Conservation (phyloP, 2,797 vertebrate genomes). For the Stomatorhinus walkeri region DNA sequence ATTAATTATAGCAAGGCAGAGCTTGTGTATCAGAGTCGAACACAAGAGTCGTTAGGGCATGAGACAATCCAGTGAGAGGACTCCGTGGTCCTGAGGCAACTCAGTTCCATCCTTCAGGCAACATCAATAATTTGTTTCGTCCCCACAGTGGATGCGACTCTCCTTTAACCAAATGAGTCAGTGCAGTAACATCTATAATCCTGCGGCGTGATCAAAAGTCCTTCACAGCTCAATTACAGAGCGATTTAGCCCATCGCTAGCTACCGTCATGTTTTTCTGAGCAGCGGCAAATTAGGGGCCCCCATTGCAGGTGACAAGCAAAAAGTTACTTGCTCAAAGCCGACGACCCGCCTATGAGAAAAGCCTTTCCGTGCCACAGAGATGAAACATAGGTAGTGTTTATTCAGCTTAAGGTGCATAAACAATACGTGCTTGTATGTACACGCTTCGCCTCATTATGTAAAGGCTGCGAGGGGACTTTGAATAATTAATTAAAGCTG, state of each 20-base stretch:
- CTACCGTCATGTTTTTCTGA: neutral
- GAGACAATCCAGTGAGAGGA: conserved; percentile 34
- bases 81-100: conserved; percentile 38
- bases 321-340: neutral
- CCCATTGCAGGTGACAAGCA: neutral
- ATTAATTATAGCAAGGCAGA: conserved; percentile 46
- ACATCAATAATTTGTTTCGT: conserved; percentile 27
- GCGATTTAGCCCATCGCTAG: too few species aligned
- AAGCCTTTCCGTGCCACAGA: neutral
- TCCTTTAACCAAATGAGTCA: neutral
- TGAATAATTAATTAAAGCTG: conserved; percentile 21
- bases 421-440: neutral
- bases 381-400: neutral
- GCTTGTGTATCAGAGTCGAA: conserved; percentile 51
- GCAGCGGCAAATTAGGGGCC: neutral
- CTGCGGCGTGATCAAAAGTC: neutral
- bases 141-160: neutral
- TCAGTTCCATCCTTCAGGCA: conserved; percentile 36
- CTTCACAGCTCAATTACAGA: neutral
- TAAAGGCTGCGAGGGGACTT: conserved; percentile 5
- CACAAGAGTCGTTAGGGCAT: conserved; percentile 44
- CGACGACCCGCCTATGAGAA: neutral
- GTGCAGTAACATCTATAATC: neutral
- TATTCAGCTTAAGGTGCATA: neutral
- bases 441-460: neutral